Evolutionary conservation across 2,113 vertebrate species (phyloP).

Genomic region (Phrynosoma platyrhinos): DNA sequence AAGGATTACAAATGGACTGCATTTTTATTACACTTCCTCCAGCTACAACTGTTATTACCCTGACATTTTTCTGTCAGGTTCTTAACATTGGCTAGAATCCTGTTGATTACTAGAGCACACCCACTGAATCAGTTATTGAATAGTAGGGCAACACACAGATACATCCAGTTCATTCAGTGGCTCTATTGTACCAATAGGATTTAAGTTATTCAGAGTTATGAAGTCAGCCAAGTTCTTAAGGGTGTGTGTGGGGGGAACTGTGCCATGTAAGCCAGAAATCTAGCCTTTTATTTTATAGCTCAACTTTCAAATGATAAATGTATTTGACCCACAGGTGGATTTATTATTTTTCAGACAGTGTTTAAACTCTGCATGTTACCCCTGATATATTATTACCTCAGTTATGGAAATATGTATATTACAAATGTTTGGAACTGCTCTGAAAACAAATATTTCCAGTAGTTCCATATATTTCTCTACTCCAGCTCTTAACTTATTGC

Average conservation of each 20-base stretch:
- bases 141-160: background rate
- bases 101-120: background rate
- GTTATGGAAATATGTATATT: conserved; percentile 9
- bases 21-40: too few species aligned
- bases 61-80: background rate
- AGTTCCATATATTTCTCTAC: background rate
- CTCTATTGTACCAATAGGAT: background rate
- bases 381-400: background rate
- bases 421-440: background rate
- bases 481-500: background rate
- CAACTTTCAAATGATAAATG: background rate
- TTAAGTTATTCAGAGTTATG: background rate
- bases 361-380: background rate
- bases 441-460: background rate
- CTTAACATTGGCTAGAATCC: too few species aligned
- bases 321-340: background rate
- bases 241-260: background rate
- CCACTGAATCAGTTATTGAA: background rate
- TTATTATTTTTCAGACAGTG: background rate
- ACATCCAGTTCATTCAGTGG: background rate
- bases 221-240: background rate
- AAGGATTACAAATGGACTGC: background rate
- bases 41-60: too few species aligned
- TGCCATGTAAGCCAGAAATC: rapidly evolving
- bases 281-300: background rate